Evolutionary conservation across 2,888 invertebrate species (phyloP), one percentile per base, ranked within the genome.

Genomic region (Papilio gigon): DNA sequence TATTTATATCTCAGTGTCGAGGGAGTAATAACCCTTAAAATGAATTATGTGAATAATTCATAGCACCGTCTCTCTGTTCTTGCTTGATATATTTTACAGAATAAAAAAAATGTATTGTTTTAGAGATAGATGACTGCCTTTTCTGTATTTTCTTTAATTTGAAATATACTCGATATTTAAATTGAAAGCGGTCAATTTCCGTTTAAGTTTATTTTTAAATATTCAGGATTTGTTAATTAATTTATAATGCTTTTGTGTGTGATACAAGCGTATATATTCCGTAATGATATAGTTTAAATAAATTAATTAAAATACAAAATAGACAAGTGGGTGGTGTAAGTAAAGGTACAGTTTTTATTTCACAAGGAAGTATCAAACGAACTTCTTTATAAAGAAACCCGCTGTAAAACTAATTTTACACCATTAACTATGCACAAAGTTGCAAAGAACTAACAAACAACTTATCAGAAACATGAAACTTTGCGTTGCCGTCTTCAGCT

Each of bases 11-110:
- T 40, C 4, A 40, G 25, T n/a, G 25, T 25, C n/a, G 76, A 75
- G 69, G 72, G 76, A 78, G 78, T 78, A 81, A 81, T 80, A 78
- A 75, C 74, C 75, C 75, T 80, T 77, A 79, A 81, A 81, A 79
- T 78, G 78, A 81, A 79, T 80, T 81, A 78, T 80, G 83, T 85
- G 82, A 85, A 89, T 90, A 86, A 89, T 89, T 88, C 87, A 89
- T 88, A 73, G 77, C 70, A 74, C 71, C 76, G 76, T 71, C 75
- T 79, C 71, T 79, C 79, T 76, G 78, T 73, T 71, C 76, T 74
- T 72, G 74, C 76, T 77, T 79, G 81, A 80, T 78, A 85, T 86
- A 84, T 50, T 25, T 50, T 25, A n/a, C n/a, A n/a, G n/a, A n/a
- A n/a, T n/a, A n/a, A n/a, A n/a, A n/a, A n/a, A n/a, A n/a, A n/a